Evolutionary conservation across 2,113 vertebrate species (phyloP).

Genomic region (Sylvietta virens): DNA sequence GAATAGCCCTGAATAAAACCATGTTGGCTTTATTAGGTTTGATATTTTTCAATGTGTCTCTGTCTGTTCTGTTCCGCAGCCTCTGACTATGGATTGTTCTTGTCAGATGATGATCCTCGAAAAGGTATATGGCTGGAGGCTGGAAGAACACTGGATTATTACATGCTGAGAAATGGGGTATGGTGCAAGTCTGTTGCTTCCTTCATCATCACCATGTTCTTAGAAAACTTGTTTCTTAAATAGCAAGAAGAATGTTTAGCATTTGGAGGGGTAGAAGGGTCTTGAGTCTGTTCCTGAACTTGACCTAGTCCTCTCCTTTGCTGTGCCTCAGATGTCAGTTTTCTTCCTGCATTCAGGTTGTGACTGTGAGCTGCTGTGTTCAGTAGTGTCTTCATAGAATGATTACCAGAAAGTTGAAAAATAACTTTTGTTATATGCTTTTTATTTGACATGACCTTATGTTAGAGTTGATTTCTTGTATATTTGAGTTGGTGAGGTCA

Average conservation of each 20-base stretch:
- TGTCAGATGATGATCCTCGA: constrained; percentile 95
- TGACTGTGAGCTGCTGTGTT: background rate
- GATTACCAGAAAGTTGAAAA: background rate
- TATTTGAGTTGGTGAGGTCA: background rate
- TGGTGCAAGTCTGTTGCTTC: background rate
- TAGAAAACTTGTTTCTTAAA: background rate
- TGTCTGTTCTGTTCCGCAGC: constrained; percentile 75
- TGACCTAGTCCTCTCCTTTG: background rate
- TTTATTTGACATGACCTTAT: background rate
- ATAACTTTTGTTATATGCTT: background rate
- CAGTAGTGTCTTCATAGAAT: background rate
- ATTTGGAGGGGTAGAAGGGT: background rate
- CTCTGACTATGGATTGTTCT: constrained; percentile 94
- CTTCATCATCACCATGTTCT: background rate
- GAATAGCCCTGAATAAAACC: background rate
- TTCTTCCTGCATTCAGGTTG: background rate
- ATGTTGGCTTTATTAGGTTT: background rate
- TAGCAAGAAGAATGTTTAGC: background rate
- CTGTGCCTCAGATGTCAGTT: background rate
- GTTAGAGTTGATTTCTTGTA: background rate
- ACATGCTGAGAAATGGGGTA: constrained; percentile 99
- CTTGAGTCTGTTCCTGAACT: background rate
- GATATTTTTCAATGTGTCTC: background rate
- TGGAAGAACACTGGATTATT: constrained; percentile 96
- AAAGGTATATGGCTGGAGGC: constrained; percentile 99